Base-by-base conservation (phyloP, 2,888 invertebrate species). In the Drosophila crucigera region DNA sequence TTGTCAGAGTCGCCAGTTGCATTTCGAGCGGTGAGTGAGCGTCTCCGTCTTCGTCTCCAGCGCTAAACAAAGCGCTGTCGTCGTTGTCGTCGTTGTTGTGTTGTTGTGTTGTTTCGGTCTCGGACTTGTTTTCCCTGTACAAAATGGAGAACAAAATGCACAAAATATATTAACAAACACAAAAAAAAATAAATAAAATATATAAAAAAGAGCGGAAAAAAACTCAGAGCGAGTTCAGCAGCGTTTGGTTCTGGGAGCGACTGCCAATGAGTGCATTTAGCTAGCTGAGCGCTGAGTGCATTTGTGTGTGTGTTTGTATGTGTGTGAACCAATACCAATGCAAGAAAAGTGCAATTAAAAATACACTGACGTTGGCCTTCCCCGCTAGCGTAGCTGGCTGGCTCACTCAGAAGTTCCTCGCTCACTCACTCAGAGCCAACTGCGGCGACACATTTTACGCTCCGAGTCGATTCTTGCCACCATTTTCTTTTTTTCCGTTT, bases 21-120 rank as follows among this genome's bases (percentile, higher is more conserved):
- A 85, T 85, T 85, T 85, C 89, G 86, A 89, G 84, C 86, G 86
- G 89, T 90, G 84, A 89, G 90, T 88, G 90, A 90, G 89, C 89
- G 84, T 82, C 82, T 84, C 84, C 79, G 82, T 84, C 87, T 77
- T 68, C 78, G 71, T 82, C 79, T 82, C 79, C 78, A 79, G 82
- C 69, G 78, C 78, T 77, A 71, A 83, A 80, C 82, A 80, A 81
- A 78, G 78, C 80, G 78, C 68, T 67, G 84, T 60, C 66, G 31
- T 60, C 30, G 39, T 55, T 39, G 30, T 61, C n/a, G 28, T 53
- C 37, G 68, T 35, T 30, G 70, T 54, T 9, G 70, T 49, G 68
- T 35, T 30, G 70, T 54, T 9, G 70, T 49, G 54, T 53, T 25
- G 71, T 60, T 67, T 76, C 72, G 71, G 76, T 72, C 65, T 72